phyloP scores from a whole-genome alignment of 2,888 invertebrate species.

The Lampropteryx suffumata region DNA sequence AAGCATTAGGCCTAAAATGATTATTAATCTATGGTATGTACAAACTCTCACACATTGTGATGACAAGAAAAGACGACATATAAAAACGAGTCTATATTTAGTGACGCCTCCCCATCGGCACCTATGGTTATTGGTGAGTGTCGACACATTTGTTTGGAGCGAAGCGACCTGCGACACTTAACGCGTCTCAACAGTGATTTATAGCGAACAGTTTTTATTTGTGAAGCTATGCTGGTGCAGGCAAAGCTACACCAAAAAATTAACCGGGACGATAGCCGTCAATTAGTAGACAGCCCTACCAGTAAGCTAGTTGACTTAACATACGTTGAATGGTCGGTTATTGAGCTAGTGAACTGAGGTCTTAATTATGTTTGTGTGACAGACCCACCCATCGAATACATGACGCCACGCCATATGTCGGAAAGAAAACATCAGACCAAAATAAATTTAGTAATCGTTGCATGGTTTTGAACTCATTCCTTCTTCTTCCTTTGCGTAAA shows the following conservation, averaged over 20 bases:
- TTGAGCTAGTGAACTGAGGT: background rate
- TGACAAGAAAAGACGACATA: constrained; percentile 25
- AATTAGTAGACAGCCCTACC: too few species aligned
- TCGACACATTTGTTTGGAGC: constrained; percentile 70
- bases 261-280: background rate
- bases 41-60: constrained; percentile 1
- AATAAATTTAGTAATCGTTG: background rate
- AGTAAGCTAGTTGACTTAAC: too few species aligned
- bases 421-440: constrained; percentile 3
- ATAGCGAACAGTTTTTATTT: constrained; percentile 46
- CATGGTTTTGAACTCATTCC: too few species aligned
- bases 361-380: constrained; percentile 42
- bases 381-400: constrained; percentile 28
- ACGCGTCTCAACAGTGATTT: constrained; percentile 66
- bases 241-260: background rate
- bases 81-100: constrained; percentile 54
- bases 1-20: too few species aligned
- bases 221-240: constrained; percentile 11
- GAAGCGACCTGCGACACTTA: constrained; percentile 55
- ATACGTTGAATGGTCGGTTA: background rate
- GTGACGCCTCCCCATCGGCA: constrained; percentile 49
- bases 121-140: constrained; percentile 57
- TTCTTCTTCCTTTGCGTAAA: too few species aligned
- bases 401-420: constrained; percentile 28
- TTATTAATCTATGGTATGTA: background rate